phyloP scores from a whole-genome alignment of 2,797 vertebrate genomes.

The Rhincodon typus region DNA sequence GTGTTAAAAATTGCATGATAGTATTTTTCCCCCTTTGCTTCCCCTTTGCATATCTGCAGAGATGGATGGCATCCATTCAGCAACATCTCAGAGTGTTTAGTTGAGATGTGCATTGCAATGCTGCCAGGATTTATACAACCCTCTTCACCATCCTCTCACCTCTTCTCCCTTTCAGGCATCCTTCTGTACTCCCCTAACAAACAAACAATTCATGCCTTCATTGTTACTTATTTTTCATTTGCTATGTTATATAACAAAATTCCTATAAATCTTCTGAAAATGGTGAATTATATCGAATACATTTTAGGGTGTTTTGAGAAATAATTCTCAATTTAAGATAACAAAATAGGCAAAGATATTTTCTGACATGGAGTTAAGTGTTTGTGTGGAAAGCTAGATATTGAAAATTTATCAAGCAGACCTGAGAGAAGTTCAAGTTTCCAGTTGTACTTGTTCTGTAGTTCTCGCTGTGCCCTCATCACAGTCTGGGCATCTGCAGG shows the following conservation, averaged over 20 bases:
- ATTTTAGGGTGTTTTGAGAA: background rate
- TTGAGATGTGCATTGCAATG: background rate
- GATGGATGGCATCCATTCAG: background rate
- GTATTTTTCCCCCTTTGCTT: too few relatives aligned
- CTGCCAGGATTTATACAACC: background rate
- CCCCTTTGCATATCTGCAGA: background rate
- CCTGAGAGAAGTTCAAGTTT: constrained; percentile 78
- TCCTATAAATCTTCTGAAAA: background rate
- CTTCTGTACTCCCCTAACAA: too few relatives aligned
- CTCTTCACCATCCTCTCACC: background rate
- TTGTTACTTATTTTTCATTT: background rate
- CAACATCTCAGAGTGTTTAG: background rate
- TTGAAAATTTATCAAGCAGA: constrained; percentile 47
- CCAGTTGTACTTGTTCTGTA: constrained; percentile 78
- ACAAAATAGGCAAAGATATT: background rate
- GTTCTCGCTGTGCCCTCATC: constrained; percentile 53
- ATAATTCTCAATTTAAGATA: background rate
- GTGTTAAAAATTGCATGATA: background rate
- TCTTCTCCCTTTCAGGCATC: background rate
- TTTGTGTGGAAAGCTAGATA: background rate
- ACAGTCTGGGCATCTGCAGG: constrained; percentile 70
- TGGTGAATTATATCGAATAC: background rate
- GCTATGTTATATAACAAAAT: background rate
- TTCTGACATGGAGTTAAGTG: background rate
- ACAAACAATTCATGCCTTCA: background rate